Base-by-base conservation (phyloP, 1,140 invertebrate species). In the Pseudomyrmex dendroicus region DNA sequence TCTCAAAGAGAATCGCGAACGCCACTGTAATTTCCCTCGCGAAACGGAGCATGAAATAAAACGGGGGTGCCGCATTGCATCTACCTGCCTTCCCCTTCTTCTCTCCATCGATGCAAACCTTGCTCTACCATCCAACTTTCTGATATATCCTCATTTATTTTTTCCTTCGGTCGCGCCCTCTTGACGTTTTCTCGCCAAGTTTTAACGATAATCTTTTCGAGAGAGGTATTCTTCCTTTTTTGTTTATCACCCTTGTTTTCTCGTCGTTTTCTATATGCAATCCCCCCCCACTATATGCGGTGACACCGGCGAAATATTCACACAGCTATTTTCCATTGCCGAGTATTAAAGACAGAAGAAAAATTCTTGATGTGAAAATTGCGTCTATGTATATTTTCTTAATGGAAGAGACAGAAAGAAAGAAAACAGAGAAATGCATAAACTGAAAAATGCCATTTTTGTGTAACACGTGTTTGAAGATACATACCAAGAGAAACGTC, bases 11-110 rank as follows among this genome's bases (percentile, higher is more conserved):
- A 84, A 84, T 84, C 74, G 74, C 48, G 22, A 84, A 54, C 46
- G 12, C 66, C 63, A 62, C 76, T 72, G 83, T 84, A 84, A 84
- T 84, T 84, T 82, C 73, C 76, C 59, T 66, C 76, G 66, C 83
- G 59, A 80, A 84, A 82, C 76, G 83, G 83, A 82, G 76, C 83
- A 82, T 82, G 83, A 84, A 82, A 84, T 84, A 84, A 84, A 84
- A 68, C 66, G 74, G 52, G 70, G 62, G 48, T 76, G 57, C 74
- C 35, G 54, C 25, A 78, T 20, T 57, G 46, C 64, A 57, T 61
- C 76, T 17, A 64, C 64, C 13, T 62, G n/a, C 74, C 20, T 8
- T 15, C n/a, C n/a, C 20, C 13, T 35, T 7, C 10, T 22, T 17
- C 15, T 13, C 8, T 13, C 2, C 20, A 7, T n/a, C 56, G 52